Evolutionary conservation across 2,797 vertebrate genomes (phyloP).

Genomic region (Chanos chanos): DNA sequence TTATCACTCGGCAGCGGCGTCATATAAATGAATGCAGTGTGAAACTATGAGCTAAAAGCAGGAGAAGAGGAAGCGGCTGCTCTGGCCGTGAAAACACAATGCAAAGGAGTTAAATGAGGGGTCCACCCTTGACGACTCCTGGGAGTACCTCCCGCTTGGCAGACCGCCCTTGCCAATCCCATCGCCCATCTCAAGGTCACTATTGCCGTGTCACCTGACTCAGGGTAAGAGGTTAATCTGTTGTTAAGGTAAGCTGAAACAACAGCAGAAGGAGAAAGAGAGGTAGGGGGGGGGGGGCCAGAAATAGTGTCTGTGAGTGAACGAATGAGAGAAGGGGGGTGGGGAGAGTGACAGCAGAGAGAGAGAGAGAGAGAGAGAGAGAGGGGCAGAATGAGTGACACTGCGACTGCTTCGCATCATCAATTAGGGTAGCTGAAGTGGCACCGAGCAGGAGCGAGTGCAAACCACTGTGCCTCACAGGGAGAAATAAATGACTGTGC

Average conservation of each 20-base stretch:
- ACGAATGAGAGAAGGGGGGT: not conserved
- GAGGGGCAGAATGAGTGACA: conserved; percentile 25
- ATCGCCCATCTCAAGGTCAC: conserved; percentile 50
- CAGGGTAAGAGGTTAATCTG: conserved; percentile 35
- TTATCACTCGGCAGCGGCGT: not conserved
- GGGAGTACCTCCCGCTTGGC: conserved; percentile 4
- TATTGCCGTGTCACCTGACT: conserved; percentile 5
- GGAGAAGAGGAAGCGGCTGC: not conserved
- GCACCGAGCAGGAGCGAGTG: conserved; percentile 5
- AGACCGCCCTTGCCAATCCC: conserved; percentile 46
- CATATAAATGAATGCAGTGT: not conserved
- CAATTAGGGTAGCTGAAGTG: conserved; percentile 43
- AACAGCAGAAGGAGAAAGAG: conserved; percentile 9
- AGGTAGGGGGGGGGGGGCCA: not conserved
- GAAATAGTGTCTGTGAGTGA: not conserved
- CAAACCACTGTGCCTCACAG: conserved; percentile 41
- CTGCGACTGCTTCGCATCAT: conserved; percentile 49
- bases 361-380: conserved; percentile 6
- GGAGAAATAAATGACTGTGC: conserved; percentile 50
- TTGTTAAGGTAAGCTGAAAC: conserved; percentile 27
- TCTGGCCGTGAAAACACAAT: too few species aligned
- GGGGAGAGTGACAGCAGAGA: not conserved
- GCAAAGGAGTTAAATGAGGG: too few species aligned
- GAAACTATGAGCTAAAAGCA: not conserved
- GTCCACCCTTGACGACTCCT: too few species aligned